A percentile compares a stretch with the other conserved stretches of the same genome.
Evolutionary conservation across 1,140 invertebrate genomes (phyloP).

Genomic region (Achroia grisella): DNA sequence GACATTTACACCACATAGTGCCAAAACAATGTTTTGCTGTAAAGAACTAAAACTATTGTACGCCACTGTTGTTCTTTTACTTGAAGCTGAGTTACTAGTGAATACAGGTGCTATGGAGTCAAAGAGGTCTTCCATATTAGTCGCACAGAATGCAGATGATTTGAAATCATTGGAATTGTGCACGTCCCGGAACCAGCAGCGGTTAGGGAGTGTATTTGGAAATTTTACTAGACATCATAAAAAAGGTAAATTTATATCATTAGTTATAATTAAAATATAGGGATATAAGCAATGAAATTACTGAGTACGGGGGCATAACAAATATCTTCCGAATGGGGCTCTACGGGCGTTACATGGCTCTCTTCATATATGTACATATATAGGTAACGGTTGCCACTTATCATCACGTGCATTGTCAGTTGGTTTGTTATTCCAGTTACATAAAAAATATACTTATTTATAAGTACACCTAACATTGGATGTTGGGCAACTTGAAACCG

Average conservation of each 20-base stretch:
- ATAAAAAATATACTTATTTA: no score
- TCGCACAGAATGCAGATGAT: conserved; percentile 55
- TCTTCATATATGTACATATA: no score
- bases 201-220: conserved; percentile 59
- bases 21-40: conserved; percentile 70
- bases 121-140: conserved; percentile 54
- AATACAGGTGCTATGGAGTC: conserved; percentile 62
- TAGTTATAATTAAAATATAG: conserved; percentile 5
- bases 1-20: conserved; percentile 41
- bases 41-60: conserved; percentile 69
- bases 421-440: no score
- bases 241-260: conserved; percentile 37
- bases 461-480: no score
- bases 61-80: conserved; percentile 55
- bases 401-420: no score
- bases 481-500: no score
- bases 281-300: no score
- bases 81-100: conserved; percentile 57
- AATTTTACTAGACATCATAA: conserved; percentile 66
- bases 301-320: no score
- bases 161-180: conserved; percentile 57
- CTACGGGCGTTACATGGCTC: no score
- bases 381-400: no score
- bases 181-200: conserved; percentile 55
- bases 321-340: no score